Conservation (phyloP, 2,797 vertebrate species). For the Onychomys arenicola region DNA sequence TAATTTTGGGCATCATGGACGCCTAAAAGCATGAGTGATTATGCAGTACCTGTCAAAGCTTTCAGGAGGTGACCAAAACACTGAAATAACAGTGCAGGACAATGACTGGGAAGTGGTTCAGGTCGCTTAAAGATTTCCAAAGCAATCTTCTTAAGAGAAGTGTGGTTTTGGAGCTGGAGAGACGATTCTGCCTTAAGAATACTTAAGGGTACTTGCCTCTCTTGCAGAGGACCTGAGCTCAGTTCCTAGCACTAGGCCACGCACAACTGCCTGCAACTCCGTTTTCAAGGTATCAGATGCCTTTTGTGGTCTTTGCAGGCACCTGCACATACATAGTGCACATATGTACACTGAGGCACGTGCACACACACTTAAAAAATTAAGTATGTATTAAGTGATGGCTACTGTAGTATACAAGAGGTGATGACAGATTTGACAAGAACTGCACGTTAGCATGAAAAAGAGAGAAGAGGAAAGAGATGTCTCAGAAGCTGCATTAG, state of each 20-base stretch:
- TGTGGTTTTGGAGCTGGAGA: not conserved
- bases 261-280: not conserved
- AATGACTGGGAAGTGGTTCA: not conserved
- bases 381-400: not conserved
- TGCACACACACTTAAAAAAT: not conserved
- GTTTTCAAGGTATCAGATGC: not conserved
- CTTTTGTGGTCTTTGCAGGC: not conserved
- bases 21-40: not conserved
- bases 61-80: not conserved
- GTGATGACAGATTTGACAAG: not conserved
- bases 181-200: not conserved
- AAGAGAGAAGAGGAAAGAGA: not conserved
- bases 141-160: not conserved
- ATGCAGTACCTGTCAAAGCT: not conserved
- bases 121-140: not conserved
- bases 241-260: not conserved
- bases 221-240: not conserved
- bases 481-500: not conserved
- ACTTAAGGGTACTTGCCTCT: not conserved
- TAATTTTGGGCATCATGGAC: not conserved
- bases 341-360: not conserved
- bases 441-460: not conserved
- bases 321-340: not conserved
- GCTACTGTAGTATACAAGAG: not conserved
- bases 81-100: not conserved